Base-by-base conservation (phyloP, 2,797 vertebrate species). In the Ceryle rudis region DNA sequence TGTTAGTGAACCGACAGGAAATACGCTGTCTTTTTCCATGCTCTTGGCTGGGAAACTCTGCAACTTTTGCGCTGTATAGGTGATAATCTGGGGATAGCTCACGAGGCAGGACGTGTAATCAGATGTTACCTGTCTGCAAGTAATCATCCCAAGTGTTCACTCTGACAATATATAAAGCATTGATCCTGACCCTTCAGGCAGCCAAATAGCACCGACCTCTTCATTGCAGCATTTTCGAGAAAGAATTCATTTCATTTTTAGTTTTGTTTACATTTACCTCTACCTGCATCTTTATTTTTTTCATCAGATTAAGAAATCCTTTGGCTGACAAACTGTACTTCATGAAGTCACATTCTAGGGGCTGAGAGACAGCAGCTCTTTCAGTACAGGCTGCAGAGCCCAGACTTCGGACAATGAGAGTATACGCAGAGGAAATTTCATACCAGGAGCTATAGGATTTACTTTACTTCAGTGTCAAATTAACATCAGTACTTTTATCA, bases 371-470 rank as follows among this genome's bases (percentile, higher is more conserved):
- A 77, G 79, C 67, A 73, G 39, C 44, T 60, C 70, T 6, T 7
- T 3, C 35, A 12, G 46, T 1, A 10, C 62, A 28, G 26, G 6
- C 66, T 51, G 54, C 69, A 60, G 29, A 70, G 69, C 33, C 6
- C 72, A 21, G n/a, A 0, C 39, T 25, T 23, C 10, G 33, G 44
- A 44, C 60, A 72, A 15, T 6, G 21, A 61, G 64, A 70, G 33
- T 7, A 3, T 1, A 9, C 1, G 11, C 65, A 23, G 60, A 79
- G 75, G 61, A 75, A 77, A 88, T 82, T 87, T 44, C 62, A 23
- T 25, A 70, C 84, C 89, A 94, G 78, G 25, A 92, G 81, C 79
- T 31, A 51, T 16, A 16, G 75, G 44, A 55, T 94, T 93, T 54
- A 3, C 85, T 69, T 66, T 52, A 44, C 75, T 90, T 72, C 66